Base-by-base conservation (phyloP, 2,113 vertebrate species). In the Ammodytes marinus region DNA sequence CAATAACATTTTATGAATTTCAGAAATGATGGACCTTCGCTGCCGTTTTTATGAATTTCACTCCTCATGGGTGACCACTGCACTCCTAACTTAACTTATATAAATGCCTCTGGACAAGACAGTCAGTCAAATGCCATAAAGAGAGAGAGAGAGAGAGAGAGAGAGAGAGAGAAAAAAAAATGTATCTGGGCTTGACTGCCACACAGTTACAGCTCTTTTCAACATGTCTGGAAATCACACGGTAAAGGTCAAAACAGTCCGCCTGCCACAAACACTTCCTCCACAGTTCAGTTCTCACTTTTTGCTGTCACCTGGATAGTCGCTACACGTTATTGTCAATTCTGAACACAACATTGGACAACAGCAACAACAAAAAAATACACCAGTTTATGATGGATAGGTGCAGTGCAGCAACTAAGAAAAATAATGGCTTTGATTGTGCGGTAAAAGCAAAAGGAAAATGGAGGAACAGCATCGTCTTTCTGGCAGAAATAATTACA, bases 161-260 rank as follows among this genome's bases (percentile, higher is more conserved):
- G 27, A 27, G 27, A 27, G 27, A 27, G 27, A 27, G 27, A n/a
- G 27, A 27, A 40, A 58, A 45, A 42, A n/a, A 27, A 58, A 40
- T 19, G 27, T 11, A 59, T n/a, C 59, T 9, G 12, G 42, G 17
- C 54, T 61, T 27, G 14, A 7, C 64, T 37, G 19, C 0, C 54
- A 17, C 74, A 57, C 8, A 0, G 43, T 63, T 12, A 63, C 40
- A 3, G 3, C 5, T 0, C 37, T 14, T 64, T 61, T 81, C 60
- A 64, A 12, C 55, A 3, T 1, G 45, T 39, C 13, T 2, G 19
- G 75, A 47, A 64, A 55, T 83, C 85, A 52, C 82, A 83, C 5
- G 71, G 67, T 64, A 58, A 84, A 82, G 83, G 86, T 86, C 79
- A 77, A 61, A 80, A 70, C 58, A 70, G 54, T 49, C 73, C 0